Evolutionary conservation across 2,888 invertebrate species (phyloP).

Genomic region (Volucella bombylans): DNA sequence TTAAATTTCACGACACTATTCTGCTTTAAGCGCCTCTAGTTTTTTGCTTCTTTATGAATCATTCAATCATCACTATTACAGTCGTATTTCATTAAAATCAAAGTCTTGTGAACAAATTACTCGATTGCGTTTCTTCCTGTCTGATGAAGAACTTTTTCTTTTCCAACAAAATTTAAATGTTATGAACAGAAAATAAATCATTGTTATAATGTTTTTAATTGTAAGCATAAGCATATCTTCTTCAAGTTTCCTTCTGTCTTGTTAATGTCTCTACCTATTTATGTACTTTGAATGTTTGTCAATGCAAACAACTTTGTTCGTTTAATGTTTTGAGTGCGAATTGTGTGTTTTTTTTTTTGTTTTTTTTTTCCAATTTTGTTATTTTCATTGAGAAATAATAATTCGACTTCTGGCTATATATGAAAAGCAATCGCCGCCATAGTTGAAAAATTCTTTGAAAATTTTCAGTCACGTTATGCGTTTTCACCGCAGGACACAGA

Average conservation of each 20-base stretch:
- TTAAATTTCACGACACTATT: no score
- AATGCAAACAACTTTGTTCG: constrained; percentile 58
- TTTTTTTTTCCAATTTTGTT: constrained; percentile 50
- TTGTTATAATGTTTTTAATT: not conserved
- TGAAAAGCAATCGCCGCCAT: constrained; percentile 78
- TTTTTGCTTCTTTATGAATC: no score
- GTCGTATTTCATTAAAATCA: no score
- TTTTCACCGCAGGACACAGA: constrained; percentile 83
- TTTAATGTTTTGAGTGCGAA: constrained; percentile 64
- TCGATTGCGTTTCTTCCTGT: no score
- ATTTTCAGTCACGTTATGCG: constrained; percentile 83
- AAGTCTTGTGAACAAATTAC: no score
- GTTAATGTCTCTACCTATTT: constrained; percentile 21
- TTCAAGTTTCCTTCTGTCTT: constrained; percentile 34
- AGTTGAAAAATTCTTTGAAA: constrained; percentile 80
- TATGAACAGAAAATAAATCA: not conserved
- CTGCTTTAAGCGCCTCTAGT: no score
- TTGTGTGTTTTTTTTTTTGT: constrained; percentile 26
- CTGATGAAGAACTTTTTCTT: no score
- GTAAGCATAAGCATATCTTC: constrained; percentile 13
- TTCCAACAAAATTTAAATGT: not conserved
- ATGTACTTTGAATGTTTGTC: constrained; percentile 64
- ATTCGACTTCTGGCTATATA: constrained; percentile 75
- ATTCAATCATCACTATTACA: no score
- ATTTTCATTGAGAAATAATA: constrained; percentile 49